These are phyloP conservation scores for Cavia porcellus DNA, from an alignment of 2,113 vertebrate genomes.

Conservation along the genomic window DNA sequence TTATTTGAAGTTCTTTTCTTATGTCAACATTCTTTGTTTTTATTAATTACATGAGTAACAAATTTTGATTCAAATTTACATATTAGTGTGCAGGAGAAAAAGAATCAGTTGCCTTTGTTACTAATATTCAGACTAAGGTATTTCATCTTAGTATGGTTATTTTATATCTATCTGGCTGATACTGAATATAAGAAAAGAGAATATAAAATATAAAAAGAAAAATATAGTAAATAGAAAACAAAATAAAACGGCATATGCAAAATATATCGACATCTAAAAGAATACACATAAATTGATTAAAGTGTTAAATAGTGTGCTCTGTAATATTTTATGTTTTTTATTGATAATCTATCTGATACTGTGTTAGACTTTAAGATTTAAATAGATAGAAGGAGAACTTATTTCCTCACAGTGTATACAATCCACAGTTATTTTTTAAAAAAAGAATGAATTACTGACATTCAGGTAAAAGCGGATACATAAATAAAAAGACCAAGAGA, in stretches of 20 bases:
- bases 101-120: background rate
- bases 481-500: background rate
- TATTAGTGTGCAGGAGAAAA: background rate
- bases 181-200: background rate
- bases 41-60: conserved; percentile 20
- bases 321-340: background rate
- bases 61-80: conserved; percentile 22
- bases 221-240: conserved; percentile 21
- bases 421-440: conserved; percentile 8
- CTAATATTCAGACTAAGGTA: background rate
- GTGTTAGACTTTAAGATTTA: background rate
- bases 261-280: background rate
- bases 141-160: background rate
- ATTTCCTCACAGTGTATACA: conserved; percentile 16
- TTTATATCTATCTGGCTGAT: background rate
- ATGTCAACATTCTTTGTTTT: conserved; percentile 33
- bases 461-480: background rate
- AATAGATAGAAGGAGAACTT: background rate
- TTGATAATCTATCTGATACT: background rate
- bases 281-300: conserved; percentile 12
- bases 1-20: background rate
- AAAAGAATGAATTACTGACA: background rate
- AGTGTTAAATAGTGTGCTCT: background rate
- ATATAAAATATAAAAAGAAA: background rate
- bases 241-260: conserved; percentile 46